Percentiles rank a stretch among this genome's conserved stretches.
Evolutionary conservation across 2,888 invertebrate genomes (phyloP).

Genomic region (Drosophila bunnanda): DNA sequence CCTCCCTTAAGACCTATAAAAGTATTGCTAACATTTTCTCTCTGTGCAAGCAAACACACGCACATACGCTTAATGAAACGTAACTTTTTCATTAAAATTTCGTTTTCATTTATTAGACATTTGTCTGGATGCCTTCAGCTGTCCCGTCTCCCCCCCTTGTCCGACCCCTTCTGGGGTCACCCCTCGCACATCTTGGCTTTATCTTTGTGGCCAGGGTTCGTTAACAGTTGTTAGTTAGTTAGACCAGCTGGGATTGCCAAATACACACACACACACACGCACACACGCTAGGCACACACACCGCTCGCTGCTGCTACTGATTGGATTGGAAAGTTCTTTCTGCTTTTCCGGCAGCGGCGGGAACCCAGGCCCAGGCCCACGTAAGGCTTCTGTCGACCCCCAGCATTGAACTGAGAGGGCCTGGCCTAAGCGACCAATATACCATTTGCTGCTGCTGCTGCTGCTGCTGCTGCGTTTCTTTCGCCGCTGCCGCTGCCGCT

Average conservation of each 20-base stretch:
- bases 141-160: conserved; percentile 2
- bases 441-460: conserved; percentile 47
- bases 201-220: conserved; percentile 55
- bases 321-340: conserved; percentile 50
- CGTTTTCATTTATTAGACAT: conserved; percentile 66
- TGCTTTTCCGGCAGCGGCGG: conserved; percentile 30
- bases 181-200: conserved; percentile 41
- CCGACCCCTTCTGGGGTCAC: background rate
- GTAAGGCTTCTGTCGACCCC: conserved; percentile 50
- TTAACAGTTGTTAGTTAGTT: conserved; percentile 72
- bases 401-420: conserved; percentile 46
- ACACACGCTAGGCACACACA: conserved; percentile 5
- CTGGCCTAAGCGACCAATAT: conserved; percentile 48
- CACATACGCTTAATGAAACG: conserved; percentile 28
- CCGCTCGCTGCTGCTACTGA: conserved; percentile 3
- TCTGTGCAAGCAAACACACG: conserved; percentile 22
- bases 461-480: conserved; percentile 41
- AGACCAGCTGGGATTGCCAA: conserved; percentile 51
- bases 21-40: background rate
- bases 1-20: too few species aligned
- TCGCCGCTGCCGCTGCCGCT: conserved; percentile 45
- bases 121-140: conserved; percentile 28
- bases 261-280: conserved; percentile 3
- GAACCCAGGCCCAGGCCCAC: conserved; percentile 24
- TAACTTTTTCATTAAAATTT: conserved; percentile 76